Evolutionary conservation across 2,113 vertebrate species (phyloP), one percentile per base, ranked within the genome.

Genomic region (Hippotragus niger): DNA sequence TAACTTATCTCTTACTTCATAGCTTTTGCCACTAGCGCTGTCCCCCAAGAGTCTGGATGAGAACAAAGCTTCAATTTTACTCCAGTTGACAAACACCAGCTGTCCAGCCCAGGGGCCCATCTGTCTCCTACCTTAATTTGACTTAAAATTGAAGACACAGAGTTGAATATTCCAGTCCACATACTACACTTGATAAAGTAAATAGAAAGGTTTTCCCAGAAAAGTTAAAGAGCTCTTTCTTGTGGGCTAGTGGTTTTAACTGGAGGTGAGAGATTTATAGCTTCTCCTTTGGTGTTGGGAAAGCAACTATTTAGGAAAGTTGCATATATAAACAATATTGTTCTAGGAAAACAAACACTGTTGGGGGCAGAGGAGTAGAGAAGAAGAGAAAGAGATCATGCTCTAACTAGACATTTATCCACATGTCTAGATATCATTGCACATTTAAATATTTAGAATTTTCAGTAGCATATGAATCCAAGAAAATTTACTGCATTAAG

Each of bases 401-500:
- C 60, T 97, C 95, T 96, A 90, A 97, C 92, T 80, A 94, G 60
- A 58, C 64, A 83, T 60, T 92, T 45, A 76, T 29, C 25, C 76
- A 88, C 52, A 36, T 55, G 67, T 67, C 36, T 90, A 98, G 96
- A 98, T 96, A 95, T 98, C 60, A 84, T 95, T 98, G 94, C 92
- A 96, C 95, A 98, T 98, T 98, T 98, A 98, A 98, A 98, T 98
- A 98, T 98, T 98, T 98, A 98, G 98, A 97, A 98, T 98, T 98
- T 99, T 97, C 98, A 98, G 88, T 97, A 97, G 98, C 97, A 98
- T 96, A 88, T 29, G 91, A 98, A 98, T 98, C 98, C 91, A 97
- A 91, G 90, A 97, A 98, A 96, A 98, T 94, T 97, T 98, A 98
- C 98, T 99, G 97, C 98, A 85, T 98, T 98, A 98, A 97, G 97